These are phyloP conservation scores for Gambusia holbrooki DNA, from an alignment of 2,113 vertebrate species.

Conservation along the genomic window DNA sequence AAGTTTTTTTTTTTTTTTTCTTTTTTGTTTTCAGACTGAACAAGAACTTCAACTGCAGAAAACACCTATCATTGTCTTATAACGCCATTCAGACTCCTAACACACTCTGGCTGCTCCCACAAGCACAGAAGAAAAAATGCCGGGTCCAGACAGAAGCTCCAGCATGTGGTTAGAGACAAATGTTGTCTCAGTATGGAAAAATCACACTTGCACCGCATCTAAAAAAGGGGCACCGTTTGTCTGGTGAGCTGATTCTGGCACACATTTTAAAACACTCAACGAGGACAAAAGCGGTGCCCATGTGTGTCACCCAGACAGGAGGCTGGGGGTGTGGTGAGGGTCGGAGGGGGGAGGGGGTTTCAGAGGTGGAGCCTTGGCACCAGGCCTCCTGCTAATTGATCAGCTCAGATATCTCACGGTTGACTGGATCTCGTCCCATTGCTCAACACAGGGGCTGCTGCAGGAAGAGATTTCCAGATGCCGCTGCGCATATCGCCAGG, in stretches of 20 bases:
- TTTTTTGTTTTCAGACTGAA: too few relatives aligned
- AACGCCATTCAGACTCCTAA: neutral
- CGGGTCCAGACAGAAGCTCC: conserved; percentile 18
- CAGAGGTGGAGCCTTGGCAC: conserved; percentile 70
- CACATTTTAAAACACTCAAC: conserved; percentile 32
- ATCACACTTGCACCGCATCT: conserved; percentile 24
- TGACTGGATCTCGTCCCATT: conserved; percentile 70
- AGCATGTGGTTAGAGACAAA: conserved; percentile 45
- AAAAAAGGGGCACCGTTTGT: conserved; percentile 9
- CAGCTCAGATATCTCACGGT: conserved; percentile 83
- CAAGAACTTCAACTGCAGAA: neutral
- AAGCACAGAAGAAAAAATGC: conserved; percentile 7
- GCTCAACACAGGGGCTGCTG: conserved; percentile 65
- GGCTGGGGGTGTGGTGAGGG: conserved; percentile 6
- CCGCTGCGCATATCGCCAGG: conserved; percentile 65
- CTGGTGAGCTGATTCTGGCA: conserved; percentile 22
- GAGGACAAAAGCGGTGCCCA: conserved; percentile 22
- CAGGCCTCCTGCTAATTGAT: conserved; percentile 83
- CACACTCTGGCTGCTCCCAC: neutral
- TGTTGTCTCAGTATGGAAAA: conserved; percentile 50
- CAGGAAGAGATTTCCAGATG: conserved; percentile 79
- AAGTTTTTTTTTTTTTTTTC: too few relatives aligned
- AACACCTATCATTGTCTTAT: neutral
- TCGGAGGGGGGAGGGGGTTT: neutral
- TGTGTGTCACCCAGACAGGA: conserved; percentile 31